phyloP scores from a whole-genome alignment of 2,797 vertebrate genomes.

The Nannoperca australis region DNA sequence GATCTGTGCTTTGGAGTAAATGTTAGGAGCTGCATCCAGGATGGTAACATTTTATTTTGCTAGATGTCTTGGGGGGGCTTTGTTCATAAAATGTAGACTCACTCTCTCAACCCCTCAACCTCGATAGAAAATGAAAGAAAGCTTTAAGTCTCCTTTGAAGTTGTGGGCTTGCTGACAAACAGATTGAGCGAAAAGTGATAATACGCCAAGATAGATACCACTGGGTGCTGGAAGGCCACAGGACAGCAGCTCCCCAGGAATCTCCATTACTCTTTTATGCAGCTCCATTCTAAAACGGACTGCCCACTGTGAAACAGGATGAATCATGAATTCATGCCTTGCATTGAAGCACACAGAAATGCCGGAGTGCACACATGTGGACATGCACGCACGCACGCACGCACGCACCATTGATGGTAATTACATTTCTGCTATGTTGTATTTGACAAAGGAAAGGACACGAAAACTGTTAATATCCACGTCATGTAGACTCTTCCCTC shows the following conservation, averaged over 20 bases:
- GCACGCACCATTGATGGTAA: conserved; percentile 31
- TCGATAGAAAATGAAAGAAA: conserved; percentile 68
- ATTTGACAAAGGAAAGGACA: conserved; percentile 32
- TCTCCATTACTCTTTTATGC: conserved; percentile 74
- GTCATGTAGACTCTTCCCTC: conserved; percentile 52
- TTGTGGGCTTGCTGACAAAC: conserved; percentile 68
- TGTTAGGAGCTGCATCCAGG: conserved; percentile 78
- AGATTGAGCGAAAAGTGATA: conserved; percentile 69
- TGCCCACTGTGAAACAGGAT: conserved; percentile 69
- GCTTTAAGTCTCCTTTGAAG: conserved; percentile 76
- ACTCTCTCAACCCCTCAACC: conserved; percentile 62
- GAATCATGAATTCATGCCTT: conserved; percentile 67
- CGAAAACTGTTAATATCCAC: conserved; percentile 48
- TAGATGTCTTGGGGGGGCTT: conserved; percentile 69
- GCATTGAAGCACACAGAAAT: conserved; percentile 46
- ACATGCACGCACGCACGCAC: not conserved
- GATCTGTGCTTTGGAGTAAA: conserved; percentile 81
- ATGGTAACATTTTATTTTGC: conserved; percentile 79
- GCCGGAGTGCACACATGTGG: not conserved
- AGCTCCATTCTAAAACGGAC: conserved; percentile 60
- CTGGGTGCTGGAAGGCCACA: conserved; percentile 65
- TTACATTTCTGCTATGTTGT: conserved; percentile 36
- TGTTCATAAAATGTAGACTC: conserved; percentile 77
- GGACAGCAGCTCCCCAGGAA: conserved; percentile 68
- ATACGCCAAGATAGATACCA: conserved; percentile 63